Evolutionary conservation across 2,113 vertebrate species (phyloP).

Genomic region (Microtus ochrogaster): DNA sequence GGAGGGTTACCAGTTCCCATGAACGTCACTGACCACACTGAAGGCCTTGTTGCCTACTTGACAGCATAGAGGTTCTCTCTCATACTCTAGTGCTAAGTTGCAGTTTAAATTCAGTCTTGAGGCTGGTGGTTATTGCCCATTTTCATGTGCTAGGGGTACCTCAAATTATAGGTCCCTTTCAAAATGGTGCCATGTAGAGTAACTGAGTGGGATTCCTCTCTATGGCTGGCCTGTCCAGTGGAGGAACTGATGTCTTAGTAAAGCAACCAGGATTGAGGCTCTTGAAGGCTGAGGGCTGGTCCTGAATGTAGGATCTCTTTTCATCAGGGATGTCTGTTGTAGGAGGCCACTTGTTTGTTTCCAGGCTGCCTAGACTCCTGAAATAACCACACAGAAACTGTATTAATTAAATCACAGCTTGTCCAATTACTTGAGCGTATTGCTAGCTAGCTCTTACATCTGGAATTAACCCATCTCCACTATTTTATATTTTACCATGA

Average conservation of each 20-base stretch:
- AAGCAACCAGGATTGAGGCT: neutral
- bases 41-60: neutral
- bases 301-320: too few species aligned
- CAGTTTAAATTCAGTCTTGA: neutral
- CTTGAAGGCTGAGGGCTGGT: neutral
- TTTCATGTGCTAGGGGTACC: too few species aligned
- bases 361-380: too few species aligned
- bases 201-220: neutral
- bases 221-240: neutral
- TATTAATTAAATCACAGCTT: too few species aligned
- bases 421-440: too few species aligned
- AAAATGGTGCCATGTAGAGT: neutral
- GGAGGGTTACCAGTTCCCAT: too few species aligned
- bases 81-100: neutral
- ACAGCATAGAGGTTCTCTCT: neutral
- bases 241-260: neutral
- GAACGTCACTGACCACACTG: too few species aligned
- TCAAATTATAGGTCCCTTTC: neutral
- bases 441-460: too few species aligned
- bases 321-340: neutral
- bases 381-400: too few species aligned
- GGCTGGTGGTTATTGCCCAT: neutral
- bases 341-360: too few species aligned
- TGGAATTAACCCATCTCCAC: too few species aligned
- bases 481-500: too few species aligned